phyloP scores from a whole-genome alignment of 2,888 invertebrate genomes.

The Caenorhabditis afra region DNA sequence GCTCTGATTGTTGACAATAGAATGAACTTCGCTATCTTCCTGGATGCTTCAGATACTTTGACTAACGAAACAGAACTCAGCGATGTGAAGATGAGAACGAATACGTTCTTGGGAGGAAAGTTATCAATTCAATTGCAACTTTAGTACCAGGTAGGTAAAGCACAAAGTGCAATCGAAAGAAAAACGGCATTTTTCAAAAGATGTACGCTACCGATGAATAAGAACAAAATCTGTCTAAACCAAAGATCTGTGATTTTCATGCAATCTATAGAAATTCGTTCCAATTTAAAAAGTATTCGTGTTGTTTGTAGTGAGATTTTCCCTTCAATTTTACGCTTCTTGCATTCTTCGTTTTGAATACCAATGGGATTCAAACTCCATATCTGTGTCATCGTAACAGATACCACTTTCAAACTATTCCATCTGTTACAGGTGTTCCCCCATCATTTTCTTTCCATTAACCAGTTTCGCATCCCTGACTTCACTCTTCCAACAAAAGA shows the following conservation, averaged over 20 bases:
- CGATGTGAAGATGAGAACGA: too few relatives aligned
- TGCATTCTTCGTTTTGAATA: slow-evolving; percentile 2
- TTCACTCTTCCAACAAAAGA: slow-evolving; percentile 5
- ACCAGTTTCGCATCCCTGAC: slow-evolving; percentile 45
- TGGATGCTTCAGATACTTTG: neutral
- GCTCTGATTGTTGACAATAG: slow-evolving; percentile 38
- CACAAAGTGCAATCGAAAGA: too few relatives aligned
- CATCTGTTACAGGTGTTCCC: slow-evolving; percentile 9
- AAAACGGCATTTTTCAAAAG: too few relatives aligned
- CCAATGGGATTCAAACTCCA: slow-evolving; percentile 10
- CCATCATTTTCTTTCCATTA: slow-evolving; percentile 31
- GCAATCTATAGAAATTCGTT: too few relatives aligned
- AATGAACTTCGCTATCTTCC: slow-evolving; percentile 19
- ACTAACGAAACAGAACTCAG: too few relatives aligned
- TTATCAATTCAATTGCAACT: too few relatives aligned
- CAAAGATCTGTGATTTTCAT: too few relatives aligned
- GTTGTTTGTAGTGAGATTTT: neutral
- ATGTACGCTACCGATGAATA: neutral
- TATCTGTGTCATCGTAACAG: slow-evolving; percentile 27
- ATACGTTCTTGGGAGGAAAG: too few relatives aligned
- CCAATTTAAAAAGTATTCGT: too few relatives aligned
- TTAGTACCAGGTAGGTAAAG: too few relatives aligned
- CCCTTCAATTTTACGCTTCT: too few relatives aligned
- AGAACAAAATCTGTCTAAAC: neutral
- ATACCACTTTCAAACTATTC: neutral